phyloP scores from a whole-genome alignment of 2,797 vertebrate species.

The Chanos chanos region DNA sequence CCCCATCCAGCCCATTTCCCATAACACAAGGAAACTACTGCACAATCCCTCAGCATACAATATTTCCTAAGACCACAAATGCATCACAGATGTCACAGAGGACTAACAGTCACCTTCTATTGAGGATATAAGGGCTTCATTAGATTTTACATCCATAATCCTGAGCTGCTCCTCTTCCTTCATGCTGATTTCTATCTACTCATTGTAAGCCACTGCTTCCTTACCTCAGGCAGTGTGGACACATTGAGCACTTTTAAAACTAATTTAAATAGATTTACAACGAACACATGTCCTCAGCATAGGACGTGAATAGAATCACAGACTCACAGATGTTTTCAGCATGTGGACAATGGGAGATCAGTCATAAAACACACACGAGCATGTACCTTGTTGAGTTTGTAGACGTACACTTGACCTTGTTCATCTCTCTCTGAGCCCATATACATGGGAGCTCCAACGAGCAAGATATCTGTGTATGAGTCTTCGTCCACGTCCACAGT shows the following conservation, averaged over 20 bases:
- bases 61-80: too few relatives aligned
- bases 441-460: slow-evolving; percentile 91
- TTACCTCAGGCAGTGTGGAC: slow-evolving; percentile 13
- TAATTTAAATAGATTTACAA: slow-evolving; percentile 14
- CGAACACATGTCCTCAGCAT: not conserved
- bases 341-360: slow-evolving; percentile 14
- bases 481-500: slow-evolving; percentile 84
- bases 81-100: too few relatives aligned
- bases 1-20: too few relatives aligned
- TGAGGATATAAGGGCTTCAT: slow-evolving; percentile 2
- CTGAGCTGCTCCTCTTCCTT: not conserved
- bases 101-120: slow-evolving; percentile 5
- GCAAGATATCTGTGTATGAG: slow-evolving; percentile 83
- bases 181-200: slow-evolving; percentile 5
- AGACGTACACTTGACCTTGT: slow-evolving; percentile 94
- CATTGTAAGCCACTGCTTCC: slow-evolving; percentile 26
- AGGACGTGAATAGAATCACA: not conserved
- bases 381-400: slow-evolving; percentile 80
- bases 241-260: not conserved
- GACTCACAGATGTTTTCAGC: not conserved
- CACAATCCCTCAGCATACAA: too few relatives aligned
- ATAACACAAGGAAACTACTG: too few relatives aligned
- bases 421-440: slow-evolving; percentile 93
- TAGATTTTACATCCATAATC: slow-evolving; percentile 18
- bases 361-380: slow-evolving; percentile 14